These are phyloP conservation scores for Tricholaema leucomelas DNA, from an alignment of 2,113 vertebrate genomes.

Conservation along the genomic window DNA sequence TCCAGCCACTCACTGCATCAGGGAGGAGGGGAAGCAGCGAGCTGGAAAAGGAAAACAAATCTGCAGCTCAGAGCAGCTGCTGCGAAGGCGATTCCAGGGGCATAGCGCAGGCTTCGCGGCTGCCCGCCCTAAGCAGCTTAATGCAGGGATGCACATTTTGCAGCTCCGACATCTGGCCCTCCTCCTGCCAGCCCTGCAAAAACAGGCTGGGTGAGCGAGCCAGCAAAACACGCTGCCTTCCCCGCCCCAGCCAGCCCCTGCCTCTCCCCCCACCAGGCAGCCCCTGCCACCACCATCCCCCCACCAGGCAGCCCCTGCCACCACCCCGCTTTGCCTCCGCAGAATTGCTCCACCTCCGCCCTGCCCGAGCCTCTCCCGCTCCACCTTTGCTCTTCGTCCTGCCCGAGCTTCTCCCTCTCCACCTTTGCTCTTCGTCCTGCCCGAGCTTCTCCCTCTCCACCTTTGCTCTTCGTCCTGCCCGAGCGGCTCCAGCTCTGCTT, in stretches of 20 bases:
- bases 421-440: too few species aligned
- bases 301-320: too few species aligned
- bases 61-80: conserved; percentile 10
- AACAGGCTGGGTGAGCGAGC: rapidly evolving
- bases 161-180: neutral
- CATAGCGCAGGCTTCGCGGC: neutral
- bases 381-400: rapidly evolving
- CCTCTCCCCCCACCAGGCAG: rapidly evolving
- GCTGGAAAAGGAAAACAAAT: conserved; percentile 41
- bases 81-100: conserved; percentile 25
- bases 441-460: neutral
- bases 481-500: too few species aligned
- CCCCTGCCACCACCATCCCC: rapidly evolving
- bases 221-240: rapidly evolving
- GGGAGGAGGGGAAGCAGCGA: neutral
- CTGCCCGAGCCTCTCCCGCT: neutral
- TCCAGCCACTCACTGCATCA: rapidly evolving
- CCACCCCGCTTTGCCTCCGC: too few species aligned
- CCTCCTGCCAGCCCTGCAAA: neutral
- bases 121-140: conserved; percentile 5
- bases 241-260: rapidly evolving
- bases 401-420: neutral
- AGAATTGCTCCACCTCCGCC: rapidly evolving
- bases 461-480: too few species aligned
- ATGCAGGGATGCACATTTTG: neutral